Conservation (phyloP, 2,113 vertebrate genomes). For the Formicarius rufipectus region DNA sequence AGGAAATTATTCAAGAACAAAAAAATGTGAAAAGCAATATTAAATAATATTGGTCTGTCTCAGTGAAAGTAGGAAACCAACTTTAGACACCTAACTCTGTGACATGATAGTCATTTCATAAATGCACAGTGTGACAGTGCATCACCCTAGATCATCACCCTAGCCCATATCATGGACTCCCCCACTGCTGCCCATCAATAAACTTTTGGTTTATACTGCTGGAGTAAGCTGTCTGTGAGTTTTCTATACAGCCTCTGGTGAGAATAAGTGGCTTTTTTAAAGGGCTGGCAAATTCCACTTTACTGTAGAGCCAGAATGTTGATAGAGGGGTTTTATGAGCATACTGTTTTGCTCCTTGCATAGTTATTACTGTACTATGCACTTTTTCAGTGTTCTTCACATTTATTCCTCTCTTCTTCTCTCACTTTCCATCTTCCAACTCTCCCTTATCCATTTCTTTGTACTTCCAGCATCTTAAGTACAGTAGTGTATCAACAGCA, state of each 20-base stretch:
- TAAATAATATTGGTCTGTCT: background rate
- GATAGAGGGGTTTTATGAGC: background rate
- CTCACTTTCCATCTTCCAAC: background rate
- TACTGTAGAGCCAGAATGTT: background rate
- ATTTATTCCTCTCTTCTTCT: background rate
- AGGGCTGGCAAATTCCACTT: background rate
- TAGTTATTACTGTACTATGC: background rate
- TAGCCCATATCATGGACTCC: accelerated
- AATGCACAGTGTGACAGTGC: accelerated
- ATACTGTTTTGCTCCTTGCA: background rate
- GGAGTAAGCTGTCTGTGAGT: background rate
- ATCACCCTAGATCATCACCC: background rate
- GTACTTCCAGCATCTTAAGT: background rate
- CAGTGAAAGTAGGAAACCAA: background rate
- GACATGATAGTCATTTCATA: background rate
- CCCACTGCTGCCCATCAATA: background rate
- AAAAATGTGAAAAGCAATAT: background rate
- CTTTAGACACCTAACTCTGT: background rate
- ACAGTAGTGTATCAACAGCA: background rate
- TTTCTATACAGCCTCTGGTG: background rate
- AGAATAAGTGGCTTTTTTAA: background rate
- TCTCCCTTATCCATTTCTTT: background rate
- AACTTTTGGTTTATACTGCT: background rate
- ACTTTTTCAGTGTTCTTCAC: background rate
- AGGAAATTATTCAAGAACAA: background rate